Evolutionary conservation across 2,113 vertebrate genomes (phyloP).

Genomic region (Sakesphorus luctuosus): DNA sequence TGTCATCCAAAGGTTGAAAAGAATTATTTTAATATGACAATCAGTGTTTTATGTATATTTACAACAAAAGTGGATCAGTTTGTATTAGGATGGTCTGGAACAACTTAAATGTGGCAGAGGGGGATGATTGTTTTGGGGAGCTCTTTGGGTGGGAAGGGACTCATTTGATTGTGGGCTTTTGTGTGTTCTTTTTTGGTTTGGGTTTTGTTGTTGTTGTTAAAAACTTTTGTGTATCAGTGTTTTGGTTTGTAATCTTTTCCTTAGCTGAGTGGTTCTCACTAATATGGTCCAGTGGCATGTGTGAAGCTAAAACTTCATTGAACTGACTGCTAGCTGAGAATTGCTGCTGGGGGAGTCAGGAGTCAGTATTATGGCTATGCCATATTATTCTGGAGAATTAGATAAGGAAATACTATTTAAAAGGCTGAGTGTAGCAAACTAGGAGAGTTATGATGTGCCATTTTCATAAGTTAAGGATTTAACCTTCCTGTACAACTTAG

Average conservation of each 20-base stretch:
- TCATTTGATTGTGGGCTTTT: background rate
- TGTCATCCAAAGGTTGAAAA: background rate
- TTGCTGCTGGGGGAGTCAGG: background rate
- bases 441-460: background rate
- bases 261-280: background rate
- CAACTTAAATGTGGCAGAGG: background rate
- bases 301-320: background rate
- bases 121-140: rapidly evolving
- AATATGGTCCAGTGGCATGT: background rate
- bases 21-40: background rate
- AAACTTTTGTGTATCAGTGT: background rate
- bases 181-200: background rate
- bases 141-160: background rate
- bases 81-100: background rate
- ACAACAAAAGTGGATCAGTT: background rate
- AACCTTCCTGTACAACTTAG: background rate
- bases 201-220: background rate
- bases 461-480: background rate
- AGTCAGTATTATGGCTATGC: background rate
- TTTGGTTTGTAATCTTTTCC: background rate
- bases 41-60: background rate
- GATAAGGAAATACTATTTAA: background rate
- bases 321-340: background rate
- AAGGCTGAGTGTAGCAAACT: background rate
- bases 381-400: background rate